Conservation (phyloP, 2,113 vertebrate species). For the Phocoena phocoena region DNA sequence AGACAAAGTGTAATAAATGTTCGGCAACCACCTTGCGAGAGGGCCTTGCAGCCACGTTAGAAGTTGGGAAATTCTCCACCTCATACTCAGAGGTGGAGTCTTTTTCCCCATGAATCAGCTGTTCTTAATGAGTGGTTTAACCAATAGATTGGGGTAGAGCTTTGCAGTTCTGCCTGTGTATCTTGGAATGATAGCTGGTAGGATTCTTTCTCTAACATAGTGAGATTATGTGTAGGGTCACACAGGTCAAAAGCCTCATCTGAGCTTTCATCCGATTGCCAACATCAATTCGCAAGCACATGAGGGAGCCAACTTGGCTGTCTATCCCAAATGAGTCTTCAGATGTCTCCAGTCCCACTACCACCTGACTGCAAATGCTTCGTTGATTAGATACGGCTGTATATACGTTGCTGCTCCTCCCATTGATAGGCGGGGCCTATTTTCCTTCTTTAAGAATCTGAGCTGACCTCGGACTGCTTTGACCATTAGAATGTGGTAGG, state of each 20-base stretch:
- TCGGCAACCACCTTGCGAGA: not conserved
- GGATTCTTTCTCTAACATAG: not conserved
- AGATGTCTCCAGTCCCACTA: not conserved
- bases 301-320: not conserved
- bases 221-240: not conserved
- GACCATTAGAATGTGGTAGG: not conserved
- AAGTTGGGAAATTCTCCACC: not conserved
- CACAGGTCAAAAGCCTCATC: not conserved
- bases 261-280: not conserved
- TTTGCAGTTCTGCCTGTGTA: not conserved
- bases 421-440: not conserved
- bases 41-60: not conserved
- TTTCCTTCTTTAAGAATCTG: not conserved
- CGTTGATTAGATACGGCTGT: not conserved
- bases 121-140: not conserved
- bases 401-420: not conserved
- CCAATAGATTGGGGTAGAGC: not conserved
- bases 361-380: not conserved
- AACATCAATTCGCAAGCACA: not conserved
- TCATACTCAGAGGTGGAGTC: not conserved
- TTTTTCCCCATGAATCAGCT: not conserved
- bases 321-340: not conserved
- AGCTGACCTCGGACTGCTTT: not conserved
- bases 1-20: not conserved
- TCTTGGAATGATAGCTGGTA: not conserved